phyloP scores from a whole-genome alignment of 2,113 vertebrate species.

The Anoplopoma fimbria region DNA sequence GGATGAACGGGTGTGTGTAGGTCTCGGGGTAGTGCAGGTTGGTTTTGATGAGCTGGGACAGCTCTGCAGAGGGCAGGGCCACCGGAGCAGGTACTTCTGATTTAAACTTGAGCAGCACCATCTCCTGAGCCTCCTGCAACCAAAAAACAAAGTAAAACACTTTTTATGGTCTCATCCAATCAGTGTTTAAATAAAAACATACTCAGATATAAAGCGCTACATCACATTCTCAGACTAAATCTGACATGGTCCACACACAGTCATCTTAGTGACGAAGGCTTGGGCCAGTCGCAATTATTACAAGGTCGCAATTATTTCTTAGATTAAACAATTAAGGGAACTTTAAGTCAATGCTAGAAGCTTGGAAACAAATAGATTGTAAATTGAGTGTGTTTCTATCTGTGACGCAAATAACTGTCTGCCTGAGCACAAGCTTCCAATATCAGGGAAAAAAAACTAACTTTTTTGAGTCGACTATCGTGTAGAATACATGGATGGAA shows the following conservation, averaged over 20 bases:
- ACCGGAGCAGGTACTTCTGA: constrained; percentile 86
- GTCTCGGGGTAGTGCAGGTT: constrained; percentile 95
- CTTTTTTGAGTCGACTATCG: no score
- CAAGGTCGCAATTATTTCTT: no score
- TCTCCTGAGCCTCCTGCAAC: constrained; percentile 92
- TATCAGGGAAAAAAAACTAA: no score
- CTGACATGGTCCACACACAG: not conserved
- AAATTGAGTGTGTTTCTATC: no score
- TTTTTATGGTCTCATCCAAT: not conserved
- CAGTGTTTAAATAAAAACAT: not conserved
- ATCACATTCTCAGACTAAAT: not conserved
- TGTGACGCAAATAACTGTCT: no score
- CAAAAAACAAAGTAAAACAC: not conserved
- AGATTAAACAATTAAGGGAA: no score
- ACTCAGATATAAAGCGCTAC: not conserved
- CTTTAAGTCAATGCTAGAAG: no score
- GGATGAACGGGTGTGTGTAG: constrained; percentile 90
- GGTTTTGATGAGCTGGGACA: constrained; percentile 94
- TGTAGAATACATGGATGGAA: no score
- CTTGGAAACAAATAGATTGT: no score
- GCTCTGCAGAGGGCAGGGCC: constrained; percentile 88
- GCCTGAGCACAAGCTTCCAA: no score
- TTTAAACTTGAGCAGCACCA: constrained; percentile 92
- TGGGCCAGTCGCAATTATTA: no score
- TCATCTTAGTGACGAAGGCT: no score